Conservation (phyloP, 2,797 vertebrate species). For the Sparidentex hasta region DNA sequence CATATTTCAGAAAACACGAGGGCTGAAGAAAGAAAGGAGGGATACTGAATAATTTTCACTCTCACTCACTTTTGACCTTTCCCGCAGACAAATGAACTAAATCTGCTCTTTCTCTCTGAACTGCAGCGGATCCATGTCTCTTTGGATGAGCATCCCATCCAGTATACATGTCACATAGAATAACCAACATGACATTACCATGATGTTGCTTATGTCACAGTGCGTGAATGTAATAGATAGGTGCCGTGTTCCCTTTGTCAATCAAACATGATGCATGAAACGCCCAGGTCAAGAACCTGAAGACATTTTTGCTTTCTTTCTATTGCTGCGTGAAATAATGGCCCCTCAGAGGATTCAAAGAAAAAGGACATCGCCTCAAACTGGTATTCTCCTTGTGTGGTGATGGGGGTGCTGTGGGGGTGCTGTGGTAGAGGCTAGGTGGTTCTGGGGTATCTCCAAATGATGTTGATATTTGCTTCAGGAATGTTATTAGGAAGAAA, state of each 20-base stretch:
- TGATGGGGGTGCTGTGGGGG: too few species aligned
- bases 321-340: neutral
- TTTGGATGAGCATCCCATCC: constrained; percentile 34
- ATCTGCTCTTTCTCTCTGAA: constrained; percentile 17
- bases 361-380: constrained; percentile 3
- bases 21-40: neutral
- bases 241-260: constrained; percentile 14
- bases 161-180: constrained; percentile 40
- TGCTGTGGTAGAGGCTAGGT: too few species aligned
- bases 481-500: too few species aligned
- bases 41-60: constrained; percentile 3
- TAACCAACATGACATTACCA: constrained; percentile 22
- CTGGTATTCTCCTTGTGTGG: neutral
- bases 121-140: constrained; percentile 30
- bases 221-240: constrained; percentile 26
- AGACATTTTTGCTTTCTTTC: too few species aligned
- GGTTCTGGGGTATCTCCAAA: neutral
- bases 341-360: constrained; percentile 16
- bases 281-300: too few species aligned
- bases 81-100: constrained; percentile 27
- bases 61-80: constrained; percentile 47
- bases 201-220: constrained; percentile 24
- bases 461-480: too few species aligned
- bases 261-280: constrained; percentile 16
- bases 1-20: neutral